Conservation (phyloP, 2,797 vertebrate genomes). For the Dryobates pubescens region DNA sequence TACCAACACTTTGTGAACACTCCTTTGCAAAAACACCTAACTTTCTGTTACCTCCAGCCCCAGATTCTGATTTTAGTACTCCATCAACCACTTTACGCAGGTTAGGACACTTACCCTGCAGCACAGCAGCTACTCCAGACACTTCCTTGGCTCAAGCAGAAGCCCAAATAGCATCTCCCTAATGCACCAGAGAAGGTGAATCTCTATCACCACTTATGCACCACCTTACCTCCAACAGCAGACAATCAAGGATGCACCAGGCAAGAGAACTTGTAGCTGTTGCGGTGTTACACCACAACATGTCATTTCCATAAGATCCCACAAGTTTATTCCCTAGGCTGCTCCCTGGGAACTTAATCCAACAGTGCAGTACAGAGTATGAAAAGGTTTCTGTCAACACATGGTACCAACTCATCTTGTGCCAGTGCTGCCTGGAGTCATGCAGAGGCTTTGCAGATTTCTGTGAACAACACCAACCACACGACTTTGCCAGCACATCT, state of each 20-base stretch:
- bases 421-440: neutral
- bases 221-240: neutral
- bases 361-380: neutral
- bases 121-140: neutral
- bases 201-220: accelerated
- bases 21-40: neutral
- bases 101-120: neutral
- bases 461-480: neutral
- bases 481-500: neutral
- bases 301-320: neutral
- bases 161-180: neutral
- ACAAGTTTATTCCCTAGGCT: neutral
- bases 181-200: accelerated
- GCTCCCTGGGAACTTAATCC: neutral
- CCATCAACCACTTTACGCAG: neutral
- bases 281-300: accelerated
- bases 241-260: neutral
- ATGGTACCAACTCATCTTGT: accelerated
- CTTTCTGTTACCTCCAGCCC: neutral
- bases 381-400: neutral
- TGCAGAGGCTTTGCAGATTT: neutral
- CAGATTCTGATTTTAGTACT: neutral
- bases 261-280: neutral
- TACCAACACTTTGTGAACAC: neutral
- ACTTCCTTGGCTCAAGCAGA: neutral